Evolutionary conservation across 2,113 vertebrate species (phyloP), one percentile per base, ranked within the genome.

Genomic region (Petaurus breviceps): DNA sequence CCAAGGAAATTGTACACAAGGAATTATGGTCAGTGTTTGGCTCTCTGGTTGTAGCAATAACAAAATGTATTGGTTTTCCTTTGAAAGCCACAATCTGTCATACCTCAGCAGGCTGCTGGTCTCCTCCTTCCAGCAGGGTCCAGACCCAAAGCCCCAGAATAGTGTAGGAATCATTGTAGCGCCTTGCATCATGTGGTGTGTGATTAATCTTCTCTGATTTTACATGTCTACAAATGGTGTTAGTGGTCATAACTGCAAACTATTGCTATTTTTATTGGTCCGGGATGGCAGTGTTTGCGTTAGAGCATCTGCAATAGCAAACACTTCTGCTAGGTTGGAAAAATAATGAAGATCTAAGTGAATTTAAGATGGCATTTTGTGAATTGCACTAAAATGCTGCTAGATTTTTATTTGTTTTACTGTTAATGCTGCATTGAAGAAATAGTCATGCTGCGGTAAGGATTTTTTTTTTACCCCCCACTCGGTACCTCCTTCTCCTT

Each of bases 281-380:
- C 92, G 51, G 96, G 94, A 96, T 95, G 93, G 0, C 91, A 90
- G 50, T 95, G 93, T 97, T 97, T 97, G 92, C 96, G 95, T 95
- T 95, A 89, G 54, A 97, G 93, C 95, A 93, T 97, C 96, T 97
- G 97, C 96, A 96, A 92, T 96, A 97, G 94, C 97, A 98, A 98
- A 98, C 95, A 95, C 8, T 77, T 96, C 94, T 57, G 95, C 95
- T 53, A 0, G 93, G 93, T 95, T 97, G 96, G 91, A 96, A 96
- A 98, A 97, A 96, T 97, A 97, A 97, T 97, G 96, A 96, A 96
- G 96, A 97, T 96, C 93, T 97, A 96, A 97, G 92, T 97, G 97
- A 95, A 96, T 96, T 97, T 93, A 97, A 97, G 95, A 95, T 96
- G 94, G 53, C 53, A 94, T 94, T 95, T 95, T 96, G 92, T 97